Conservation (phyloP, 2,113 vertebrate genomes). For the Morphnarchus princeps region DNA sequence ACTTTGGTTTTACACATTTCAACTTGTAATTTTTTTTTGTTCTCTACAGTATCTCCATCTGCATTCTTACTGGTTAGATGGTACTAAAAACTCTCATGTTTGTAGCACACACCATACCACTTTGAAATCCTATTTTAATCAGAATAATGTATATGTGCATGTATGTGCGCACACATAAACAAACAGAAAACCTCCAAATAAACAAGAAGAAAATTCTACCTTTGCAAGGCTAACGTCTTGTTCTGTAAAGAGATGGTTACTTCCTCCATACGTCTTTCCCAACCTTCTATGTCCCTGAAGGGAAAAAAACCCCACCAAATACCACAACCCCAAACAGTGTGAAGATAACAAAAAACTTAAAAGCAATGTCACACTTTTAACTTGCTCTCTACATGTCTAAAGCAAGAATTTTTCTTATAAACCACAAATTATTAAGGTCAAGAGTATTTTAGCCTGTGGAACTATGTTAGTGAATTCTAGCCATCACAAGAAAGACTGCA, state of each 20-base stretch:
- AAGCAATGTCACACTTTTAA: not conserved
- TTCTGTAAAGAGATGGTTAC: constrained; percentile 1
- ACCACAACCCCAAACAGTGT: not conserved
- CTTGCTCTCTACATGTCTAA: not conserved
- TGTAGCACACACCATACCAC: not conserved
- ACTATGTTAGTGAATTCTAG: not conserved
- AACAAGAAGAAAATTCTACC: constrained; percentile 21
- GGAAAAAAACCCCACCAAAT: not conserved
- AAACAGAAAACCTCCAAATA: not conserved
- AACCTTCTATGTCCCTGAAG: constrained; percentile 20
- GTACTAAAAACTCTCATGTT: not conserved
- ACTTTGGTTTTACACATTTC: not conserved
- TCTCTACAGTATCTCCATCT: not conserved
- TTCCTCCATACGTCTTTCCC: constrained; percentile 37
- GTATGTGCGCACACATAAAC: not conserved
- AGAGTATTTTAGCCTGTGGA: not conserved
- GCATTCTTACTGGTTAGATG: not conserved
- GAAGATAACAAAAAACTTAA: not conserved
- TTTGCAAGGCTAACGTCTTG: constrained; percentile 57
- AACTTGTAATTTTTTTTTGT: not conserved
- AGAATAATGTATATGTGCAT: not conserved
- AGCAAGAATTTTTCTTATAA: not conserved
- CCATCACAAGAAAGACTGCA: not conserved
- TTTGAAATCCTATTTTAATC: not conserved
- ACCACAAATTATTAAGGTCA: not conserved